Base-by-base conservation (phyloP, 2,113 vertebrate species). In the Python bivittatus region DNA sequence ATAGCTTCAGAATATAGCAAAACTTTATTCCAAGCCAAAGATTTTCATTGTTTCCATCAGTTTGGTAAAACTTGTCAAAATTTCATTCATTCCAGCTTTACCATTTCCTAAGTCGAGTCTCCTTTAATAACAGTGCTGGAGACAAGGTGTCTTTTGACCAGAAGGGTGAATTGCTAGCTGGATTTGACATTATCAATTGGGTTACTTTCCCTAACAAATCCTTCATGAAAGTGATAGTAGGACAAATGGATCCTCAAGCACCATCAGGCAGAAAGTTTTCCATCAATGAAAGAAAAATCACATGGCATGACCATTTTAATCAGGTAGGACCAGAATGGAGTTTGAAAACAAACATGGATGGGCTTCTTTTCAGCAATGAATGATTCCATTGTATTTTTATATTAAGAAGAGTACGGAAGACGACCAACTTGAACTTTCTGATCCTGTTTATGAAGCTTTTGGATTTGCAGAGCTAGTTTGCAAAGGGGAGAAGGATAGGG, bases 171-270 rank as follows among this genome's bases (percentile, higher is more conserved):
- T 27, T 88, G 2, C 7, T 29, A 84, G 56, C 15, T 25, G 86
- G 33, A 53, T 86, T 91, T 86, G 87, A 93, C 86, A 89, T 92
- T 72, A 33, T 92, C 33, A 93, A 89, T 29, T 92, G 91, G 90
- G 17, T 89, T 3, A 89, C 42, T 20, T 92, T 92, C 42, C 25
- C 79, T 57, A 91, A 91, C 44, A 33, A 58, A n/a, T 86, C 72
- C 0, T 88, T 91, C 13, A 0, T 60, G 33, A 56, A 44, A 89
- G 83, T 92, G 15, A 90, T 92, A 91, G 60, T 93, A 48, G 87
- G 87, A 89, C 85, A 22, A 44, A 72, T 86, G 60, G 38, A 89
- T 38, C 87, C 58, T 27, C 2, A 64, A 22, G 52, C 10, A 9
- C 87, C 33, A 15, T 0, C 12, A 23, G 90, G 48, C 6, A 48